Evolutionary conservation across 2,797 vertebrate species (phyloP).

Genomic region (Molossus molossus): DNA sequence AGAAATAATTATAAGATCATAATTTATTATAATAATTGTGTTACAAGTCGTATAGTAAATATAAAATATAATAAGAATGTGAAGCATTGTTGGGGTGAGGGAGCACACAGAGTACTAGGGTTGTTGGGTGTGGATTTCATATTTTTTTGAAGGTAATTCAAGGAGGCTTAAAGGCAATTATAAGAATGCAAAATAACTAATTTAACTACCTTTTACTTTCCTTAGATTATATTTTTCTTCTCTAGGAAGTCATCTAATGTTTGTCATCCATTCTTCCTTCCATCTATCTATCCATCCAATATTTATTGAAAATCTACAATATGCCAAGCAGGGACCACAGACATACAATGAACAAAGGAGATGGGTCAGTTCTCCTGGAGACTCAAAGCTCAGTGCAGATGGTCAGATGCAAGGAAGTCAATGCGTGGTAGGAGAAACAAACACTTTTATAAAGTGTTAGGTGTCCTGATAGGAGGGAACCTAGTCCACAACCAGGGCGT

Average conservation of each 20-base stretch:
- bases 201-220: not conserved
- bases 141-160: not conserved
- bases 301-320: not conserved
- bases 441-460: not conserved
- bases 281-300: not conserved
- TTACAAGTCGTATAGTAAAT: not conserved
- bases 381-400: accelerated
- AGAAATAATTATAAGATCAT: slow-evolving; percentile 8
- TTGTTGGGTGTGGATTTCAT: not conserved
- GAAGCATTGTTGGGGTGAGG: not conserved
- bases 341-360: not conserved
- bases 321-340: not conserved
- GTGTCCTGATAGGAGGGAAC: not conserved
- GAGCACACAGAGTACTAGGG: not conserved
- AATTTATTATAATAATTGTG: slow-evolving; percentile 17
- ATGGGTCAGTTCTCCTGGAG: not conserved
- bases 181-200: slow-evolving; percentile 54
- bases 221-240: slow-evolving; percentile 29
- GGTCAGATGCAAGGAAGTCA: too few relatives aligned
- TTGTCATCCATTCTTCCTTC: not conserved
- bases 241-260: not conserved
- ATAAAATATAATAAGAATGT: not conserved
- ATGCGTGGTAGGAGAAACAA: accelerated
- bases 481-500: not conserved
- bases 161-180: slow-evolving; percentile 17